A percentile compares a stretch with the other conserved stretches of the same genome.
These are phyloP conservation scores for Lasiurus cinereus DNA, from an alignment of 2,113 vertebrate species.

Conservation along the genomic window DNA sequence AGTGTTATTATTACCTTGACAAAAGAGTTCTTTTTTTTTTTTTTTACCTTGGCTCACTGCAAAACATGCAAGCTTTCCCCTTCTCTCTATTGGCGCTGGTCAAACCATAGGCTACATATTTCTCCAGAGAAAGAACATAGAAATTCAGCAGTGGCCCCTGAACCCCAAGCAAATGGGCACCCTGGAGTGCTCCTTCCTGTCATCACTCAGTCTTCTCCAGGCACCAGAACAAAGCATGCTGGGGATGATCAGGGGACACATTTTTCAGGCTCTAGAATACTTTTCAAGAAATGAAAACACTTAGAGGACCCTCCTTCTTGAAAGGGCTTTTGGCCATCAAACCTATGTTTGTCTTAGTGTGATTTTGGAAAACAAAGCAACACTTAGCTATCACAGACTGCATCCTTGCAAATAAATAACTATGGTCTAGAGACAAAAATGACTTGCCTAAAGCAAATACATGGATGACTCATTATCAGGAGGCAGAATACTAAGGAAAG, in stretches of 20 bases:
- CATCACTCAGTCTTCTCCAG: constrained; percentile 16
- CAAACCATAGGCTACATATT: constrained; percentile 49
- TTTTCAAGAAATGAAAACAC: neutral
- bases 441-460: neutral
- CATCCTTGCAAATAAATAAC: neutral
- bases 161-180: neutral
- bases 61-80: constrained; percentile 47
- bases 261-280: neutral
- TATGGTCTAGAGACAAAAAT: neutral
- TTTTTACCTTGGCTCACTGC: constrained; percentile 63
- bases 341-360: neutral
- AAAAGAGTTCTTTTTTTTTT: constrained; percentile 73
- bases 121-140: constrained; percentile 56
- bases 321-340: neutral
- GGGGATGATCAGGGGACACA: neutral
- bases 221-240: neutral
- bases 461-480: neutral
- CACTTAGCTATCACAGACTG: neutral
- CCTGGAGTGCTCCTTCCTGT: neutral
- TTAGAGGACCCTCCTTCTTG: neutral
- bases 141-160: constrained; percentile 46
- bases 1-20: constrained; percentile 80
- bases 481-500: neutral
- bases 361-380: constrained; percentile 58
- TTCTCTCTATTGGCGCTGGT: constrained; percentile 46